Base-by-base conservation (phyloP, 2,888 invertebrate species). In the Xestia sexstrigata region DNA sequence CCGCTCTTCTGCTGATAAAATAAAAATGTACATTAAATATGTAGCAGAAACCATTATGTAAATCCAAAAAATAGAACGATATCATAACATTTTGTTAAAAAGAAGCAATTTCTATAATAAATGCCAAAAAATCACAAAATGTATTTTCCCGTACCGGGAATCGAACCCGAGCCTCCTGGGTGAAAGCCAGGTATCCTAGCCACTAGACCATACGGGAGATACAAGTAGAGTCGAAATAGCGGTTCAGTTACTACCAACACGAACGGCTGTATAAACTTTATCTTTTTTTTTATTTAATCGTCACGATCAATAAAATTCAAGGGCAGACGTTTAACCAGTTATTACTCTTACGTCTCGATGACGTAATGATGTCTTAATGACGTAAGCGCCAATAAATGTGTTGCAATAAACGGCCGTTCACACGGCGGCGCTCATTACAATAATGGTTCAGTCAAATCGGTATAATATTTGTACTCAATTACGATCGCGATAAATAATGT, bases 101-200 rank as follows among this genome's bases (percentile, higher is more conserved):
- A 26, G 0, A 4, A 6, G 23, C 4, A n/a, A 65, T 65, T 65
- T 65, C 3, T n/a, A n/a, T n/a, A 6, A n/a, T 4, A 42, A 65
- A 42, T 39, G 2, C 39, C 7, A 8, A 15, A 42, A 39, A n/a
- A 15, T 0, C 7, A 0, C 65, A 65, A 65, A 65, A 65, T 42
- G 58, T 20, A 0, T 6, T 82, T 97, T 97, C 97, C 97, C 97
- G 97, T 97, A 97, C 97, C 97, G 97, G 97, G 97, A 97, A 97
- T 97, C 97, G 97, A 97, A 97, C 97, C 97, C 97, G 97, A 97
- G 97, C 97, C 97, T 97, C 97, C 97, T 97, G 97, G 97, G 97
- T 97, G 97, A 97, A 97, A 97, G 97, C 97, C 97, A 97, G 97
- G 97, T 97, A 97, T 97, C 97, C 97, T 97, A 97, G 97, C 97